Percentiles rank a stretch among this genome's conserved stretches.
Evolutionary conservation across 1,140 invertebrate species (phyloP).

Genomic region (Zaprionus inermis): DNA sequence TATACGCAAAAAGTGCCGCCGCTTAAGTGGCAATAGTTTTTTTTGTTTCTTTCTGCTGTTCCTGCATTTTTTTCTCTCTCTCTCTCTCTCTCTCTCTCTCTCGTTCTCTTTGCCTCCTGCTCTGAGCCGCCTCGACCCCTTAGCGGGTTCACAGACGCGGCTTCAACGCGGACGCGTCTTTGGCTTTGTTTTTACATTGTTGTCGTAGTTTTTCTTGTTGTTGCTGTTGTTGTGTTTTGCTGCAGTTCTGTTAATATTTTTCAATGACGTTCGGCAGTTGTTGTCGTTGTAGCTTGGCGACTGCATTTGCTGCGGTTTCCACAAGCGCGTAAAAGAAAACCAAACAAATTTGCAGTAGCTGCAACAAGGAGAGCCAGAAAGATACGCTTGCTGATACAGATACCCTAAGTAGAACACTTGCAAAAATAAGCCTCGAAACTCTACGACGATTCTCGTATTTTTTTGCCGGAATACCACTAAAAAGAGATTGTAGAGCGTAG

Average conservation of each 20-base stretch:
- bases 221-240: too few species aligned
- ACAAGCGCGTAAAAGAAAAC: constrained; percentile 10
- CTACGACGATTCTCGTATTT: neutral
- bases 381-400: too few species aligned
- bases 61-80: constrained; percentile 36
- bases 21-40: constrained; percentile 70
- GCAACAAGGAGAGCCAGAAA: neutral
- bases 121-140: constrained; percentile 10
- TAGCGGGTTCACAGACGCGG: constrained; percentile 19
- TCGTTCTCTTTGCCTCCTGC: constrained; percentile 17
- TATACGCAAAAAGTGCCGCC: constrained; percentile 36
- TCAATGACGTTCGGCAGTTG: constrained; percentile 39
- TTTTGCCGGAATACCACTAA: neutral
- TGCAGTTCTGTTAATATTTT: constrained; percentile 70
- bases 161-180: constrained; percentile 1
- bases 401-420: too few species aligned
- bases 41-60: constrained; percentile 18
- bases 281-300: constrained; percentile 64
- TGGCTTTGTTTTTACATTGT: constrained; percentile 7
- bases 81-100: constrained; percentile 31
- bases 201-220: constrained; percentile 20
- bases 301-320: constrained; percentile 73
- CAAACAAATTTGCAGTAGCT: constrained; percentile 1
- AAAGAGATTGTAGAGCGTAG: too few species aligned
- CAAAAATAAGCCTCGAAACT: too few species aligned